phyloP scores from a whole-genome alignment of 2,888 invertebrate genomes.

The Lasioglossum vierecki region DNA sequence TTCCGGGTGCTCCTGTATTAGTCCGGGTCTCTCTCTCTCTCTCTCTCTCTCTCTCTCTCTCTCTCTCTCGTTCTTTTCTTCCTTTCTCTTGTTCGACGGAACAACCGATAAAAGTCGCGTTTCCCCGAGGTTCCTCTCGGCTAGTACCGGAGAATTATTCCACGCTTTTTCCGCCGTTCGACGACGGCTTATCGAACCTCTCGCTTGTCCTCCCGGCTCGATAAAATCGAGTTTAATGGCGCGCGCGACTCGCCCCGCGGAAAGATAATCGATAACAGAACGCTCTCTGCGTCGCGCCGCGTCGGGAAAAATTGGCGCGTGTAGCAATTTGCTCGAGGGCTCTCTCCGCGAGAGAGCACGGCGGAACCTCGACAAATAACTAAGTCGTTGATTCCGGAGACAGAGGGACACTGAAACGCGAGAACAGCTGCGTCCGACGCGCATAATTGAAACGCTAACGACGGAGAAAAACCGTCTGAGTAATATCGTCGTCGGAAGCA shows the following conservation, averaged over 20 bases:
- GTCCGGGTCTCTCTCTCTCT: not conserved
- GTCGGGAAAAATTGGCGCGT: not conserved
- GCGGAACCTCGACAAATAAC: not conserved
- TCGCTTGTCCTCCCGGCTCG: not conserved
- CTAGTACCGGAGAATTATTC: not conserved
- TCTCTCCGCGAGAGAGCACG: not conserved
- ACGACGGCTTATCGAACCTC: not conserved
- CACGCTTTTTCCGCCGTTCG: not conserved
- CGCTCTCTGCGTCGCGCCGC: not conserved
- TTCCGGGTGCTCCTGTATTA: conserved; percentile 25
- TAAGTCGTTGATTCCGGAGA: not conserved
- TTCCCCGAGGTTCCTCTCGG: not conserved
- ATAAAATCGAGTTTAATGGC: conserved; percentile 10
- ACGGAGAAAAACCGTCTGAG: too few relatives aligned
- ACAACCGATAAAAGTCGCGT: not conserved
- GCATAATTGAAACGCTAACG: too few relatives aligned
- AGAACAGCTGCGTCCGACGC: too few relatives aligned
- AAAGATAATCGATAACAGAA: conserved; percentile 13
- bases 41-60: too few relatives aligned
- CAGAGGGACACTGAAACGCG: not conserved
- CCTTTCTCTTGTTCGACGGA: not conserved
- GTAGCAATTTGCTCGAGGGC: not conserved
- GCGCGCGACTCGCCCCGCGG: not conserved
- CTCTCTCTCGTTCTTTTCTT: not conserved
- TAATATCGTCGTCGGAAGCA: too few relatives aligned